These are phyloP conservation scores for Lagenorhynchus albirostris DNA, from an alignment of 2,113 vertebrate species.

Conservation along the genomic window DNA sequence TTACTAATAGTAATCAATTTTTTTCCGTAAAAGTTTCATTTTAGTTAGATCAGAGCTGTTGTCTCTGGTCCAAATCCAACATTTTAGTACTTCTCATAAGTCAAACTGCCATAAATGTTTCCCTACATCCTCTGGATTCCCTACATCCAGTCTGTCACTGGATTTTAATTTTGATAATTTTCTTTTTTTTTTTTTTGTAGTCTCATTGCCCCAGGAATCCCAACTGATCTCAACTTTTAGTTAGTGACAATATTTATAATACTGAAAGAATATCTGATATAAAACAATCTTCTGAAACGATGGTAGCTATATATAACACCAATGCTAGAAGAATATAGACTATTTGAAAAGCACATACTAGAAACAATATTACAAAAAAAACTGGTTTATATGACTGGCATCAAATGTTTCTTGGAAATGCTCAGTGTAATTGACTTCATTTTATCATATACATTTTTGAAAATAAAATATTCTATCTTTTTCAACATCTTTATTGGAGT, in stretches of 20 bases:
- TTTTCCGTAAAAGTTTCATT: not conserved
- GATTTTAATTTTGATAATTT: not conserved
- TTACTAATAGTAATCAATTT: not conserved
- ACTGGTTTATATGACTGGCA: not conserved
- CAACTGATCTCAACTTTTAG: not conserved
- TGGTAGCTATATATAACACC: not conserved
- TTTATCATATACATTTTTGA: not conserved
- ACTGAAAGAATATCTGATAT: not conserved
- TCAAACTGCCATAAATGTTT: not conserved
- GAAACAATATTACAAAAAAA: not conserved
- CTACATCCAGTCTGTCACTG: not conserved
- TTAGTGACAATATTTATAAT: not conserved
- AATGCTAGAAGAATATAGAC: not conserved
- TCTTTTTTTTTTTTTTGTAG: constrained; percentile 2
- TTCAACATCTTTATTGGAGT: too few species aligned
- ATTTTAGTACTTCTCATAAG: not conserved
- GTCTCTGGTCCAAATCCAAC: not conserved
- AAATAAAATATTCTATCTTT: not conserved
- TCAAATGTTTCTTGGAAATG: not conserved
- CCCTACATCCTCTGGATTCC: not conserved
- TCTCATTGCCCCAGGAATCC: constrained; percentile 2
- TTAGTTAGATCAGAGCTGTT: not conserved
- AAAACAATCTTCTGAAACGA: not conserved
- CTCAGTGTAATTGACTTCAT: not conserved
- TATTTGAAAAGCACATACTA: not conserved